Base-by-base conservation (phyloP, 1,140 invertebrate species). In the Globodera ellingtonae region DNA sequence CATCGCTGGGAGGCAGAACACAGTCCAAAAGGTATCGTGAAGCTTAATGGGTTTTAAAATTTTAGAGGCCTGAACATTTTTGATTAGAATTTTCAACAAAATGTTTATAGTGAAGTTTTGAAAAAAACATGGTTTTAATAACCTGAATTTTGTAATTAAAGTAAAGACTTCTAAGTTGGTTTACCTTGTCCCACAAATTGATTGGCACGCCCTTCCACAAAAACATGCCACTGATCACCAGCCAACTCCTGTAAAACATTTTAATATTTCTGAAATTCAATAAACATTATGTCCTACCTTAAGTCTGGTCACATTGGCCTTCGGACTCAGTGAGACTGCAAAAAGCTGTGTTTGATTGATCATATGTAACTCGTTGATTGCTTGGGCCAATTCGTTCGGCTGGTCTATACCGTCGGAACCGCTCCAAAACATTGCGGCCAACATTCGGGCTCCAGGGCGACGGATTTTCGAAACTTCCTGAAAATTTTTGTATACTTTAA, bases 141-240 rank as follows among this genome's bases (percentile, higher is more conserved):
- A 72, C 1, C 3, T 65, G 1, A 21, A 65, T 65, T 65, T 65
- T 13, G 21, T 65, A 13, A 65, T 15, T 15, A 15, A 21, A 3
- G 59, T 3, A 65, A 21, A 65, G 13, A 15, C 59, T 1, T 65
- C 13, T 35, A 13, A 21, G 59, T 67, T 6, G 15, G 15, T 56
- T 46, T 66, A 67, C 70, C 78, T 6, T 81, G 82, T 75, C 81
- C 81, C 18, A 82, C 73, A 70, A 81, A 82, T 59, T 82, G 81
- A 59, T 35, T 46, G 56, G 72, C 69, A 13, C 81, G 59, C 13
- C 79, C 81, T 35, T 82, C 81, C 48, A 82, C 52, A 50, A 80
- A 80, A 35, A 80, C 79, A 48, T 81, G 79, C 79, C 75, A 80
- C n/a, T 80, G 44, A 24, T 80, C 79, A 6, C 80, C 65, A 3